phyloP scores from a whole-genome alignment of 2,797 vertebrate genomes.

The Chelonia mydas region DNA sequence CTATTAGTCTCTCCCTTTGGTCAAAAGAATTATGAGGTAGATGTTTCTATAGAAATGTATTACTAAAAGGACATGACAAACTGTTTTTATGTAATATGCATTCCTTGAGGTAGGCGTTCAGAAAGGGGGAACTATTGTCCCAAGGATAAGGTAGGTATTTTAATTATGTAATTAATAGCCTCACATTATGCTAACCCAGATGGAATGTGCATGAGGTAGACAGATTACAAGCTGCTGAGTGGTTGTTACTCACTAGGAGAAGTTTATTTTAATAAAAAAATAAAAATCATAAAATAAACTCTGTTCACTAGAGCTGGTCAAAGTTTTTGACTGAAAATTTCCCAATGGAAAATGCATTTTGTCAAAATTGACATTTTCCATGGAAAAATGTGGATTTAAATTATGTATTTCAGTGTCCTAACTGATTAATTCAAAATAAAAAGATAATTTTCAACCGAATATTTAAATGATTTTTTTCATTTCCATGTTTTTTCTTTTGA shows the following conservation, averaged over 20 bases:
- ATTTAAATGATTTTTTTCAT: background rate
- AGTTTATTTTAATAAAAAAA: background rate
- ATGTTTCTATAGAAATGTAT: conserved; percentile 35
- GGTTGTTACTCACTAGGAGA: background rate
- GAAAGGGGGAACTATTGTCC: conserved; percentile 18
- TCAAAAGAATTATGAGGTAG: conserved; percentile 53
- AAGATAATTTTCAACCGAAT: background rate
- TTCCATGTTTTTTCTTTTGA: background rate
- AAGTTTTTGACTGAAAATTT: background rate
- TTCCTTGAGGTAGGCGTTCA: background rate
- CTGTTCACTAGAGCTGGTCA: accelerated
- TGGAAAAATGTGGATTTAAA: background rate
- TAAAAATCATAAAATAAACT: background rate
- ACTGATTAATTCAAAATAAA: background rate
- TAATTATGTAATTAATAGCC: background rate
- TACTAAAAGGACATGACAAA: background rate
- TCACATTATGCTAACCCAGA: background rate
- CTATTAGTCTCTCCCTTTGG: conserved; percentile 54
- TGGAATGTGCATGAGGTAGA: background rate
- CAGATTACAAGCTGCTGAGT: background rate
- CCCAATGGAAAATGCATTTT: background rate
- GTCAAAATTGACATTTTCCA: background rate
- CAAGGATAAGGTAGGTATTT: conserved; percentile 18
- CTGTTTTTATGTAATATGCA: conserved; percentile 3
- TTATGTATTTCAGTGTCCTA: background rate